Conservation (phyloP, 2,113 vertebrate genomes). For the Pelusios castaneus region DNA sequence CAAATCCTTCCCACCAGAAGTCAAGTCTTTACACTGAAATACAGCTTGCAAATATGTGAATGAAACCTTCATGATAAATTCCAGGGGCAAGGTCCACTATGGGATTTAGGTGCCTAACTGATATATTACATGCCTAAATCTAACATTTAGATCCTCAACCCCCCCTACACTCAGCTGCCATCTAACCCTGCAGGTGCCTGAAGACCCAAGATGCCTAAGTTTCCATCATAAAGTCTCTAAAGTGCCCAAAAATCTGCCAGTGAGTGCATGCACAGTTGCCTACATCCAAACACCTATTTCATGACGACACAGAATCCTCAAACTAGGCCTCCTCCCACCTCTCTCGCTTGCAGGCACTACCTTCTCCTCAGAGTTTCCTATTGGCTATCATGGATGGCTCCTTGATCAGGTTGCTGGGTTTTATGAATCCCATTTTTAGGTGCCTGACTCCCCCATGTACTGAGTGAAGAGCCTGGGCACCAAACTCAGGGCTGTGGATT, state of each 20-base stretch:
- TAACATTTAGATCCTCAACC: background rate
- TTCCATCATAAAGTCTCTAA: too few relatives aligned
- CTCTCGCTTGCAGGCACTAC: background rate
- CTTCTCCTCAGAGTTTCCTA: background rate
- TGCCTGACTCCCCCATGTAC: background rate
- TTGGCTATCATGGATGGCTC: background rate
- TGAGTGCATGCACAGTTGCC: background rate
- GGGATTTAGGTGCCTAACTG: background rate
- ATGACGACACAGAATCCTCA: background rate
- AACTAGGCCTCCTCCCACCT: background rate
- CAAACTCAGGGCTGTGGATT: background rate
- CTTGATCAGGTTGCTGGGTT: background rate
- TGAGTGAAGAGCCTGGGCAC: background rate
- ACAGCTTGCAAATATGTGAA: background rate
- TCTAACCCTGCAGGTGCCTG: background rate
- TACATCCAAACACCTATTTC: background rate
- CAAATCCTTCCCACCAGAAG: background rate
- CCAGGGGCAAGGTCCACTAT: background rate
- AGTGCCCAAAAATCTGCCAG: background rate
- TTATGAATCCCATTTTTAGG: background rate
- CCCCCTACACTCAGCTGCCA: background rate
- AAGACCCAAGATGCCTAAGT: background rate
- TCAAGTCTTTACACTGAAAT: background rate
- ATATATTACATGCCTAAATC: background rate
- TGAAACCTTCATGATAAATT: constrained; percentile 31